These are phyloP conservation scores for Stichodactyla mertensii DNA, from an alignment of 64 coral and sea anemone genomes.

Conservation along the genomic window DNA sequence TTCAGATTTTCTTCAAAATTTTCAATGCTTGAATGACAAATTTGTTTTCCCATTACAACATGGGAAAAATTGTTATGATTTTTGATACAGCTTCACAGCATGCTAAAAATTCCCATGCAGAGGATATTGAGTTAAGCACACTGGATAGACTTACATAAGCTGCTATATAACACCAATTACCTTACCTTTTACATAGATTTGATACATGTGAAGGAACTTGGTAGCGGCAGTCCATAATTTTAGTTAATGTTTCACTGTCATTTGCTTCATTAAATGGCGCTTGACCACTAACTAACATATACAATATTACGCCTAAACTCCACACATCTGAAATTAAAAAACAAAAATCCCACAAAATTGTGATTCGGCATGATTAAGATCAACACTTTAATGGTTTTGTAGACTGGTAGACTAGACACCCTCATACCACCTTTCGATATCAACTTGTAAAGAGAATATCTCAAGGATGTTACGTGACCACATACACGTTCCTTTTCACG, in stretches of 20 bases:
- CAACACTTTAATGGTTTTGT: no score
- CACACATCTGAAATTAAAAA: constrained; percentile 71
- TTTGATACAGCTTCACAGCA: no score
- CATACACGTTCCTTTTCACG: neutral
- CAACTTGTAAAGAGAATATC: neutral
- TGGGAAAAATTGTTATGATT: no score
- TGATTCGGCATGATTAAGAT: no score
- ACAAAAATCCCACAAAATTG: neutral
- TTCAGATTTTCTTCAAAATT: no score
- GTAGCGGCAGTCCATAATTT: constrained; percentile 92
- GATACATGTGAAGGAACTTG: constrained; percentile 76
- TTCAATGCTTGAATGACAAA: no score
- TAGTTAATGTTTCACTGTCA: constrained; percentile 96
- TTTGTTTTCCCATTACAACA: no score
- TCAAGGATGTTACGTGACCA: neutral
- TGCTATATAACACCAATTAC: no score
- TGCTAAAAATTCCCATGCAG: no score
- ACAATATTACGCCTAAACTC: constrained; percentile 97
- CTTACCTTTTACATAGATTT: constrained; percentile 69
- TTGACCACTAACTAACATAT: constrained; percentile 90
- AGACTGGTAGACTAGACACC: no score
- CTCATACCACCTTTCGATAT: neutral
- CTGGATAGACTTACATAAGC: no score
- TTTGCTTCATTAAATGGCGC: constrained; percentile 95
- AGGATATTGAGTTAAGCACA: no score